phyloP scores from a whole-genome alignment of 2,888 invertebrate species.

The Chirona hameri region DNA sequence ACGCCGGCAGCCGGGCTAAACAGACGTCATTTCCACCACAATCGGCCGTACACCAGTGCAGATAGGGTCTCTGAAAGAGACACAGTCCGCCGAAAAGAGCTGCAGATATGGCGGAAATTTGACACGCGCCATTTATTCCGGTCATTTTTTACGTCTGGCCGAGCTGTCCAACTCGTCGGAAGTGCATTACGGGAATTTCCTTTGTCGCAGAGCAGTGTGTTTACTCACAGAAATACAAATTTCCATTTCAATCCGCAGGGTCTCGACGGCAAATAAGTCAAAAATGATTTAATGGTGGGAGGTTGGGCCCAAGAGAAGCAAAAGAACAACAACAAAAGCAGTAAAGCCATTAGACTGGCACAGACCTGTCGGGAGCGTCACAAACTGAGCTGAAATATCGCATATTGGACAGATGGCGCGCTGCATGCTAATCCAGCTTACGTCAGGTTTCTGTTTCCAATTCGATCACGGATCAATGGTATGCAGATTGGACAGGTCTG shows the following conservation, averaged over 20 bases:
- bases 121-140: not conserved
- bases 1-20: not conserved
- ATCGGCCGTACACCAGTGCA: not conserved
- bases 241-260: constrained; percentile 7
- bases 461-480: too few relatives aligned
- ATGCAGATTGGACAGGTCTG: too few relatives aligned
- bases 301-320: not conserved
- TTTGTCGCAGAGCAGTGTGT: constrained; percentile 4
- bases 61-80: too few relatives aligned
- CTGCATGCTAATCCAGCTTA: not conserved
- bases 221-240: not conserved
- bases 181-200: not conserved
- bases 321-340: constrained; percentile 2
- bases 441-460: too few relatives aligned
- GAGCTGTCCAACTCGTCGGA: not conserved
- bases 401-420: not conserved
- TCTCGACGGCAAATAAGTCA: constrained; percentile 22
- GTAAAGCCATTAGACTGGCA: constrained; percentile 9
- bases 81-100: not conserved
- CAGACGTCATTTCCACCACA: not conserved
- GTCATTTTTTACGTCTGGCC: constrained; percentile 12
- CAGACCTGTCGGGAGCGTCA: not conserved
- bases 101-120: not conserved
- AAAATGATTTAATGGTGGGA: not conserved
- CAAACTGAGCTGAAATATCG: not conserved